These are phyloP conservation scores for Bedellia somnulentella DNA, from an alignment of 2,888 invertebrate genomes.

Conservation along the genomic window DNA sequence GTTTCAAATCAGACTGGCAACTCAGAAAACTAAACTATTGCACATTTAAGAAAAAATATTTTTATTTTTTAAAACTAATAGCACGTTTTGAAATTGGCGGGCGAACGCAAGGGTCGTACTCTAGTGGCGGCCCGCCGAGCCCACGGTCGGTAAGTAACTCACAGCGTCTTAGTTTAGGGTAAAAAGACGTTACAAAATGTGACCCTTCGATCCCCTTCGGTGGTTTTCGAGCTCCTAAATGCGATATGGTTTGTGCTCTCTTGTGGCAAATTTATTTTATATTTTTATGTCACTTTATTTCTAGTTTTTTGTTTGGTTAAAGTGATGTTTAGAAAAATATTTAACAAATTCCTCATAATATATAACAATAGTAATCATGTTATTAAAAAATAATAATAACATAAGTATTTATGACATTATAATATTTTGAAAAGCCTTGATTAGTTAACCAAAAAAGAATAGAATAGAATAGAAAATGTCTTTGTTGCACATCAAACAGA, in stretches of 20 bases:
- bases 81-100: too few species aligned
- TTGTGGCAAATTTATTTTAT: conserved; percentile 21
- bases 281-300: not conserved
- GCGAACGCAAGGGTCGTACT: conserved; percentile 20
- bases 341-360: too few species aligned
- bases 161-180: conserved; percentile 33
- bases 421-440: too few species aligned
- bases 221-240: conserved; percentile 24
- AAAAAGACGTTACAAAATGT: conserved; percentile 48
- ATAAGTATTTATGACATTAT: too few species aligned
- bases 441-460: too few species aligned
- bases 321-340: too few species aligned
- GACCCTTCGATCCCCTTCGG: conserved; percentile 45
- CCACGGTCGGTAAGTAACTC: conserved; percentile 50
- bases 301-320: conserved; percentile 5
- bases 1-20: conserved; percentile 6
- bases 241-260: conserved; percentile 30
- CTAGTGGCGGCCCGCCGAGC: conserved; percentile 37
- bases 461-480: too few species aligned
- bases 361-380: too few species aligned
- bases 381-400: too few species aligned
- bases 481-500: too few species aligned
- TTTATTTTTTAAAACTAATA: too few species aligned
- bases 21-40: conserved; percentile 1
- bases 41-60: too few species aligned